Base-by-base conservation (phyloP, 2,797 vertebrate genomes). In the Hemitrygon akajei region DNA sequence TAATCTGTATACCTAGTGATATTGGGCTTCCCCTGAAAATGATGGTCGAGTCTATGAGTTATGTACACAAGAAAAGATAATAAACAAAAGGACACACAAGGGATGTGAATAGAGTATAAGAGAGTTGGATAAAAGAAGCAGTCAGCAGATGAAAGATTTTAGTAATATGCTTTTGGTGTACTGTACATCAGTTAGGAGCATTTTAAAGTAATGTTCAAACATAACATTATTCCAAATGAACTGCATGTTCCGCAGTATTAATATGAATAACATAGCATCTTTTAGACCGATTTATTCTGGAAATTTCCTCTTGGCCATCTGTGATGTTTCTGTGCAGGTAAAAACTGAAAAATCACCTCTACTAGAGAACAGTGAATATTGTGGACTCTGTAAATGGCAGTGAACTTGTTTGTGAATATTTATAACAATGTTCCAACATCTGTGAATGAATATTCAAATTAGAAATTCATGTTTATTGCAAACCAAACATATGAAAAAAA, bases 21-120 rank as follows among this genome's bases (percentile, higher is more conserved):
- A 98, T 98, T 98, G 98, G 97, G 96, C 97, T 98, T 97, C 97
- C 97, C 97, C 96, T 97, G 97, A 98, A 98, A 98, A 98, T 97
- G 98, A 98, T 98, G 97, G 98, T 96, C 95, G 96, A 97, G 97
- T 96, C 97, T 97, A 94, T 94, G 91, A 93, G 91, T 71, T 93
- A 93, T 96, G 95, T 96, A 97, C 97, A 95, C 97, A 97, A 97
- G 95, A 97, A 97, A 98, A 98, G 98, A 98, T 98, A 98, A 99
- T 98, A 98, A 98, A 98, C 97, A 97, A 97, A 97, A 98, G 98
- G 97, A 98, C 96, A 97, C 96, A 75, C 91, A 76, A 58, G 91
- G 91, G 91, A 93, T 94, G 40, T 58, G 82, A 60, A 75, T 91
- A 27, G 93, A 76, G 82, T 94, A 40, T 60, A 94, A 94, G 89